Conservation (phyloP, 2,888 invertebrate species). For the Nomada goodeniana region DNA sequence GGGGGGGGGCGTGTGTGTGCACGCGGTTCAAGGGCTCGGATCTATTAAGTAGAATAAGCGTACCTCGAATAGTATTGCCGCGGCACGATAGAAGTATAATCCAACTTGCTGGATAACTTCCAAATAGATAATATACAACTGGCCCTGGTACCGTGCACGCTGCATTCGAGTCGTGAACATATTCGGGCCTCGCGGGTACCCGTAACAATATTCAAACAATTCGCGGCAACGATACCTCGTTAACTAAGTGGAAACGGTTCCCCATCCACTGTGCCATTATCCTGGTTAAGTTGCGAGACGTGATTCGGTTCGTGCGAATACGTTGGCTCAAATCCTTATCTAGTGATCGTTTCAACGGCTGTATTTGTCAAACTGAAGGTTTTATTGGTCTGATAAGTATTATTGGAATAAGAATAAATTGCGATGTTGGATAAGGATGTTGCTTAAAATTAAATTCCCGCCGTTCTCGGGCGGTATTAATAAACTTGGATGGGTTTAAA, state of each 20-base stretch:
- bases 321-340: too few relatives aligned
- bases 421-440: too few relatives aligned
- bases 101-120: constrained; percentile 20
- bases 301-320: too few relatives aligned
- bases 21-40: neutral
- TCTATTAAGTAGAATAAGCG: neutral
- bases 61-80: neutral
- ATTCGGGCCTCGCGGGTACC: neutral
- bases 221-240: constrained; percentile 1
- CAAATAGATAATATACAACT: constrained; percentile 13
- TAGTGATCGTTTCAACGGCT: too few relatives aligned
- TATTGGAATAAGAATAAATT: too few relatives aligned
- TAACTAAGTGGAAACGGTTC: constrained; percentile 14
- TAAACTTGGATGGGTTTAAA: too few relatives aligned
- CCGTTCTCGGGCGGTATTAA: too few relatives aligned
- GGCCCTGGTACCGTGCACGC: too few relatives aligned
- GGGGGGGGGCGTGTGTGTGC: constrained; percentile 1
- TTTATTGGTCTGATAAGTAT: too few relatives aligned
- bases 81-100: constrained; percentile 14
- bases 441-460: too few relatives aligned
- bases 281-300: neutral
- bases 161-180: neutral
- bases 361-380: too few relatives aligned
- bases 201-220: constrained; percentile 14
- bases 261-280: constrained; percentile 12